Base-by-base conservation (phyloP, 2,113 vertebrate genomes). In the Theropithecus gelada region DNA sequence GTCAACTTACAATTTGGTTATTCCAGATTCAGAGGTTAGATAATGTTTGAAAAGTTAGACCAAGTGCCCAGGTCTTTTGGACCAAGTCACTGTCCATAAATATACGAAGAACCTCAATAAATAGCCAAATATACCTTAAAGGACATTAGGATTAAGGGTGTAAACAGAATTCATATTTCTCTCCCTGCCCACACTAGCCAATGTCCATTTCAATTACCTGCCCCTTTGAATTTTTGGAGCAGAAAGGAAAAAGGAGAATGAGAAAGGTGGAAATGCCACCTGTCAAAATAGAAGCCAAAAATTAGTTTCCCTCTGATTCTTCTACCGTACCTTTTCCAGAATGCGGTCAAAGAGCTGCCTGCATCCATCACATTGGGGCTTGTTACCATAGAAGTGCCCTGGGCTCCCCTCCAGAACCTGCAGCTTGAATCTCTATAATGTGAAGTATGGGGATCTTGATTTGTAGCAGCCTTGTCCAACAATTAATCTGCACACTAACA, bases 41-140 rank as follows among this genome's bases (percentile, higher is more conserved):
- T 86, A 50, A 52, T 57, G 17, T 86, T 59, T 85, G 73, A 97
- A 86, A 92, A 82, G 30, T 87, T 86, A 76, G 8, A 94, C 61
- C 35, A 72, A 90, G n/a, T 5, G 57, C 6, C 27, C 50, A 73
- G 17, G 30, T 91, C 70, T 87, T 97, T 72, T 76, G 73, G 11
- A 59, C 25, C 17, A 81, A 55, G 35, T 93, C 32, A 66, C 1
- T 38, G 57, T 64, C 32, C 61, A 52, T 38, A 90, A 94, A 93
- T 72, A 73, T 81, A 45, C 64, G 72, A 50, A 91, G 57, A 91
- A 75, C 20, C 20, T 79, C 86, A 59, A 59, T 90, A 78, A 93
- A 79, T 57, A 97, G 10, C 22, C 40, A 88, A 70, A 35, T 61
- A 72, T 0, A 45, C 1, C 4, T 97, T 92, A 38, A 91, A 84